A percentile compares a stretch with the other conserved stretches of the same genome.
phyloP scores from a whole-genome alignment of 2,888 invertebrate genomes.

The Escarpia spicata region DNA sequence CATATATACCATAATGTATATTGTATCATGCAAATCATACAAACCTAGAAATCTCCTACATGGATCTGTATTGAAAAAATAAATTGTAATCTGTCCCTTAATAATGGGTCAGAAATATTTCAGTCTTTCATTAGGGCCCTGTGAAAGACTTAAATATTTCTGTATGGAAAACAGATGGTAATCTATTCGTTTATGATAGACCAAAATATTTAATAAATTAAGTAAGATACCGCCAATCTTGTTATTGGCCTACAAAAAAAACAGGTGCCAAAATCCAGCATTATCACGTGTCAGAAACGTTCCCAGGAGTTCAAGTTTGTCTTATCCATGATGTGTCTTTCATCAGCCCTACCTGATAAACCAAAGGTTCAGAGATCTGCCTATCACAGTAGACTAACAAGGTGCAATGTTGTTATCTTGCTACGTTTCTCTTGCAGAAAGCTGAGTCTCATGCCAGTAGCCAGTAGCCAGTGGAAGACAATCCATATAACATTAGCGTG shows the following conservation, averaged over 20 bases:
- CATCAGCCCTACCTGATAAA: not conserved
- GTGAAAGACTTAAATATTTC: too few relatives aligned
- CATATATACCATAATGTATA: not conserved
- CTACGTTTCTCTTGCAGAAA: not conserved
- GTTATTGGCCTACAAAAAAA: not conserved
- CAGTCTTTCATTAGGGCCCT: too few relatives aligned
- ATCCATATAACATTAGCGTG: not conserved
- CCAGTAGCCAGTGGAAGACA: not conserved
- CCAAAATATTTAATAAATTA: not conserved
- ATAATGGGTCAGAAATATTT: too few relatives aligned
- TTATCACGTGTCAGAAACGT: not conserved
- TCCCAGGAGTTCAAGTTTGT: not conserved
- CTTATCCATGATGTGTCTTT: not conserved
- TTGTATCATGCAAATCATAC: not conserved
- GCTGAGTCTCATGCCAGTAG: not conserved
- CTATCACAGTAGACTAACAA: not conserved
- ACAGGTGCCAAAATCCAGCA: not conserved
- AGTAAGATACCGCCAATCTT: not conserved
- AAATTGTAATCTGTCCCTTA: too few relatives aligned
- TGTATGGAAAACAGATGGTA: too few relatives aligned
- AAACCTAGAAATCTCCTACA: not conserved
- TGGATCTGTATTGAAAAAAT: too few relatives aligned
- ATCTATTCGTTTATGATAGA: not conserved
- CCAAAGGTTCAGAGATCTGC: not conserved
- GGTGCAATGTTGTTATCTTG: not conserved